phyloP scores from a whole-genome alignment of 2,797 vertebrate species.

The Fistularia commersonii region DNA sequence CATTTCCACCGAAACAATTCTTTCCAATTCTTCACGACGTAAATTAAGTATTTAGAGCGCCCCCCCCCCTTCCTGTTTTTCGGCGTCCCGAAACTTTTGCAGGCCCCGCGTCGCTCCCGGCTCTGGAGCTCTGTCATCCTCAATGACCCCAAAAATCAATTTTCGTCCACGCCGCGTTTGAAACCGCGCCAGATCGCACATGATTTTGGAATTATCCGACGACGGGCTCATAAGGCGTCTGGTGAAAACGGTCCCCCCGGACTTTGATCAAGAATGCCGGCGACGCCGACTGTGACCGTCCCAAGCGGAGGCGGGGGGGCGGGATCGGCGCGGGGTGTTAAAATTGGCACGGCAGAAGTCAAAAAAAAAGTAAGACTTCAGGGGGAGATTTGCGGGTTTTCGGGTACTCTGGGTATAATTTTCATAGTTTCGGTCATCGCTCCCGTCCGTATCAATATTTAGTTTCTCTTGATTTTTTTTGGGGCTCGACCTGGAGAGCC shows the following conservation, averaged over 20 bases:
- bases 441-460: constrained; percentile 7
- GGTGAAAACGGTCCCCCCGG: constrained; percentile 31
- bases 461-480: neutral
- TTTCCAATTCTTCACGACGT: no score
- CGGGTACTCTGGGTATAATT: constrained; percentile 5
- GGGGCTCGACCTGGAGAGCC: neutral
- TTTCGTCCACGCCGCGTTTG: no score
- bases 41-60: constrained; percentile 41
- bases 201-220: constrained; percentile 41
- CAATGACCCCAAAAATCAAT: no score
- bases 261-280: constrained; percentile 46
- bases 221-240: constrained; percentile 35
- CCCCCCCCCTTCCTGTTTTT: constrained; percentile 26
- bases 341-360: constrained; percentile 14
- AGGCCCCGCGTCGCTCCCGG: no score
- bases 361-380: constrained; percentile 5
- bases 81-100: constrained; percentile 18
- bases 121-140: no score
- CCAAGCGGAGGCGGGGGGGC: neutral
- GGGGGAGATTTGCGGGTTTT: constrained; percentile 13
- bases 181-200: constrained; percentile 14
- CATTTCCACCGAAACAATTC: constrained; percentile 25
- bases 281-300: constrained; percentile 18
- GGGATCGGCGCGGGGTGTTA: constrained; percentile 5
- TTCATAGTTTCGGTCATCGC: constrained; percentile 1